Evolutionary conservation across 2,888 invertebrate genomes (phyloP), one percentile per base, ranked within the genome.

Genomic region (Lycophotia porphyrea): DNA sequence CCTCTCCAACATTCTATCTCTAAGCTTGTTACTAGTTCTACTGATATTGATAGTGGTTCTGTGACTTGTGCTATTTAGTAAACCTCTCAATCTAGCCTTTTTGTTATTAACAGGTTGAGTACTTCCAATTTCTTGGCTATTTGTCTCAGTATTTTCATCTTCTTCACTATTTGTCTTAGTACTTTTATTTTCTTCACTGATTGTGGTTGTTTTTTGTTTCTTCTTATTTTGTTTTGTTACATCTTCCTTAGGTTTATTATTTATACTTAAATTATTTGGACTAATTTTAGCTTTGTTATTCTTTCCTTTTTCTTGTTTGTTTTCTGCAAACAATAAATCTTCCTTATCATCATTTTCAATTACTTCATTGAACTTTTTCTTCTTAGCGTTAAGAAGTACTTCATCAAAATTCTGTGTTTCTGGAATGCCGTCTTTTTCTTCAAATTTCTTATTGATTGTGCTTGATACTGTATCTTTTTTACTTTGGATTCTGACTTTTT

Each of bases 1-100:
- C 90, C 97, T 97, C 58, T 97, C 96, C 90, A 97, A 90, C 98
- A 98, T 98, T 91, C 97, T 97, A 73, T 97, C 97, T 84, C 98
- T 95, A 52, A 98, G 87, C 42, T 92, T 92, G 78, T 91, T 93
- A 24, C 93, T 90, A 71, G 84, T 92, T 31, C 90, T 78, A 64
- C 36, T 76, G 36, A 79, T 42, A 78, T 89, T 92, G 39, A 95
- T 92, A 13, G 87, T 78, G 76, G 84, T 94, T 70, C 95, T 92
- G 49, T 91, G 88, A 69, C 74, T 92, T 42, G 86, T 80, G 47
- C 36, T 86, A 34, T 90, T 73, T 27, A 94, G 81, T 64, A 93
- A 77, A 60, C 88, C 85, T 69, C 88, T 93, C 11, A 93, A 70
- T 81, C 88, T 90, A 71, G 92, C 88, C 86, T 93, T 93, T 83